These are phyloP conservation scores for Zaprionus capensis DNA, from an alignment of 1,140 invertebrate species.

Conservation along the genomic window DNA sequence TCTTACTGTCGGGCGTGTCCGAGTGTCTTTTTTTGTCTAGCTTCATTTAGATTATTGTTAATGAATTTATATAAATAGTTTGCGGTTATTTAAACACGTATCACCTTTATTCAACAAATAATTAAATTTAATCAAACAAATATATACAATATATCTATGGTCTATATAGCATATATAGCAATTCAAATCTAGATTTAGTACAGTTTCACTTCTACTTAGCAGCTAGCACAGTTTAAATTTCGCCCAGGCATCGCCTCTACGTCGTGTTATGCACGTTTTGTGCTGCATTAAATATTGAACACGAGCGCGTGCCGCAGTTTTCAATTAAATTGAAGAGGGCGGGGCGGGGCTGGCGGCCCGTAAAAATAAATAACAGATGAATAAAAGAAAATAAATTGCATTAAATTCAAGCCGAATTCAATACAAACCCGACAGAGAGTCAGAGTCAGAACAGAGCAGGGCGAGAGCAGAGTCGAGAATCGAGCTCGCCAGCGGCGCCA, in stretches of 20 bases:
- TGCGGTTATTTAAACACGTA: no score
- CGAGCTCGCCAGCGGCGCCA: not conserved
- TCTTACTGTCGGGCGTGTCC: no score
- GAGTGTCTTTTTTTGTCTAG: no score
- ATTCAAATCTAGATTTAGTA: not conserved
- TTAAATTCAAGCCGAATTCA: constrained; percentile 64
- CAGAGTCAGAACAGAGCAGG: not conserved
- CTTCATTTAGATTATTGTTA: no score
- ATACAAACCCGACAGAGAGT: constrained; percentile 1
- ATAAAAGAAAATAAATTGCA: constrained; percentile 70
- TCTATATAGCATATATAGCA: not conserved
- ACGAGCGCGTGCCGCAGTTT: constrained; percentile 20
- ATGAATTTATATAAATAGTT: no score
- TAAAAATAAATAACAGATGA: constrained; percentile 24
- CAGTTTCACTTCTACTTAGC: not conserved
- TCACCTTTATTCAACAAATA: no score
- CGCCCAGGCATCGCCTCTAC: not conserved
- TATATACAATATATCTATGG: not conserved
- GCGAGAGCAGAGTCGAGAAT: not conserved
- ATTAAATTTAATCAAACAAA: no score
- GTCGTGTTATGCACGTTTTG: not conserved
- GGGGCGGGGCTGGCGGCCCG: not conserved
- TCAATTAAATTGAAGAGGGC: constrained; percentile 33
- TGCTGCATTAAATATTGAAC: constrained; percentile 23
- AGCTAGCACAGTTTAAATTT: not conserved